Conservation (phyloP, 2,888 invertebrate species). For the Perithous albicinctus region DNA sequence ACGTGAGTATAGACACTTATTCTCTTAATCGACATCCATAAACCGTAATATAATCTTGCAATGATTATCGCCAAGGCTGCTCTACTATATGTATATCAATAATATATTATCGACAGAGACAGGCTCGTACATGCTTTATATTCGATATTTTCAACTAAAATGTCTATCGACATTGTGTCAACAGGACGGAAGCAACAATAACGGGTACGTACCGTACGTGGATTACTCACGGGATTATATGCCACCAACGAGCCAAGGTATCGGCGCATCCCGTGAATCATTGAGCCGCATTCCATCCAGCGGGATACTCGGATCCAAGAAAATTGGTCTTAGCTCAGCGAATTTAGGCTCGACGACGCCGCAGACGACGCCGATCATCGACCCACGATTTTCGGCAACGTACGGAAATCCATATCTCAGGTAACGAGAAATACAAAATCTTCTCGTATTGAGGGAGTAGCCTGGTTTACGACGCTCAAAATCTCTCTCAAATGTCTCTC, state of each 20-base stretch:
- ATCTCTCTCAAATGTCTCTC: too few species aligned
- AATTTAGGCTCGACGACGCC: conserved; percentile 80
- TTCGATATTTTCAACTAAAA: neutral
- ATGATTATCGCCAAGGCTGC: too few species aligned
- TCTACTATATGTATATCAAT: neutral
- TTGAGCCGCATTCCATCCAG: conserved; percentile 82
- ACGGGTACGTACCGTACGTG: conserved; percentile 95
- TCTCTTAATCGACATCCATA: neutral
- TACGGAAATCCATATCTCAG: conserved; percentile 96
- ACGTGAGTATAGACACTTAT: conserved; percentile 87
- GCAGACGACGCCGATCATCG: conserved; percentile 86
- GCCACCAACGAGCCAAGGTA: conserved; percentile 89
- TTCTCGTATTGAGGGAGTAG: too few species aligned
- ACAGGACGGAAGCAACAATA: conserved; percentile 93
- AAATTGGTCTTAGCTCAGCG: conserved; percentile 83
- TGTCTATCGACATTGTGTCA: conserved; percentile 66
- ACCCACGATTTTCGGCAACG: conserved; percentile 94
- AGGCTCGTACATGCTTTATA: neutral
- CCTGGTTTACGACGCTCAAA: too few species aligned
- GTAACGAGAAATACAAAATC: conserved; percentile 86
- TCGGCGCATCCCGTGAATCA: conserved; percentile 83
- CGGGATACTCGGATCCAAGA: conserved; percentile 82
- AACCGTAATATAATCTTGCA: too few species aligned
- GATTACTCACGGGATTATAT: conserved; percentile 96
- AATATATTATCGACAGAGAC: neutral